These are phyloP conservation scores for Cololabis saira DNA, from an alignment of 2,113 vertebrate species.

Conservation along the genomic window DNA sequence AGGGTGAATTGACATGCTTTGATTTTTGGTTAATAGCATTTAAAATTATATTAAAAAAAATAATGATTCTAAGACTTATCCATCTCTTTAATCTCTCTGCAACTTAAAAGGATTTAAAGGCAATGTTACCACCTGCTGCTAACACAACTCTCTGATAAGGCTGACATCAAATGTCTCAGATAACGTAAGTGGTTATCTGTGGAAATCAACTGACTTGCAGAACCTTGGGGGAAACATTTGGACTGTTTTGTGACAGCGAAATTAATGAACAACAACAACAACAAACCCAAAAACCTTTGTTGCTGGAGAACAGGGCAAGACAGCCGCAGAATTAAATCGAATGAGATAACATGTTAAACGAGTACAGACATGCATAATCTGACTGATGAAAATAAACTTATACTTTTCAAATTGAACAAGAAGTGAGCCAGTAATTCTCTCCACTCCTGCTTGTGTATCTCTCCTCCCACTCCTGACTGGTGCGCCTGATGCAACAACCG, in stretches of 20 bases:
- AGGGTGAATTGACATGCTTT: constrained; percentile 18
- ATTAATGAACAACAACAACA: constrained; percentile 11
- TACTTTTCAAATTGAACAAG: constrained; percentile 34
- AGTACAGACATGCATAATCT: not conserved
- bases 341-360: constrained; percentile 1
- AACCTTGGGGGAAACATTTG: constrained; percentile 14
- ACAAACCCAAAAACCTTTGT: not conserved
- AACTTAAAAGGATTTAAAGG: constrained; percentile 70
- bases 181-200: constrained; percentile 62
- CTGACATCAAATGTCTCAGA: constrained; percentile 68
- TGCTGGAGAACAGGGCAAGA: constrained; percentile 7
- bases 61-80: constrained; percentile 18
- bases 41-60: constrained; percentile 35
- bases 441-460: constrained; percentile 50
- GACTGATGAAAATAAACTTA: constrained; percentile 16
- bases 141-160: constrained; percentile 57
- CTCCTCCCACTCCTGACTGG: constrained; percentile 57
- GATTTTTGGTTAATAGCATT: constrained; percentile 17
- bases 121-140: constrained; percentile 60
- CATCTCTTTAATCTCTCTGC: constrained; percentile 55
- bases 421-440: constrained; percentile 40
- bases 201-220: constrained; percentile 64
- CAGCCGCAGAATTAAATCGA: constrained; percentile 29
- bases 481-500: constrained; percentile 45
- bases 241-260: constrained; percentile 28